Percentiles rank a stretch among this genome's conserved stretches.
These are phyloP conservation scores for Pantala flavescens DNA, from an alignment of 1,140 invertebrate genomes.

Conservation along the genomic window DNA sequence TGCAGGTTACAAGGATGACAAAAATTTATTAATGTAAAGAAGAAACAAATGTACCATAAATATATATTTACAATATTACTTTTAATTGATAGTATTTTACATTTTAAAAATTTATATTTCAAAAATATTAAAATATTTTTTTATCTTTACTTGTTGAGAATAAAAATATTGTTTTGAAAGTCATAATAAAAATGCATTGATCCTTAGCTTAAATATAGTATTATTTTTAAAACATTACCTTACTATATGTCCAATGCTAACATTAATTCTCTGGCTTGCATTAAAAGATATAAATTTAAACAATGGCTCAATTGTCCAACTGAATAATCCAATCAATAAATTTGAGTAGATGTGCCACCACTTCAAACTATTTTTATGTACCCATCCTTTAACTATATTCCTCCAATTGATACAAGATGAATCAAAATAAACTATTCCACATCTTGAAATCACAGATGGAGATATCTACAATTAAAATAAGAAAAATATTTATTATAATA, in stretches of 20 bases:
- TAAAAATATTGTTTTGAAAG: too few relatives aligned
- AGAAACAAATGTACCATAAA: too few relatives aligned
- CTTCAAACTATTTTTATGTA: slow-evolving; percentile 29
- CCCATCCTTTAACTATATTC: slow-evolving; percentile 39
- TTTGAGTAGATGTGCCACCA: slow-evolving; percentile 33
- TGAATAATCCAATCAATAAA: slow-evolving; percentile 36
- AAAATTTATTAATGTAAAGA: too few relatives aligned
- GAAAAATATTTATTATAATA: neutral
- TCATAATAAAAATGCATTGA: too few relatives aligned
- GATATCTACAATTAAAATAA: slow-evolving; percentile 44
- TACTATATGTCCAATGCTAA: neutral
- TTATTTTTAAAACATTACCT: neutral
- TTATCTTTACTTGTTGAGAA: too few relatives aligned
- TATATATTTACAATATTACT: too few relatives aligned
- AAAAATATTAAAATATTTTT: too few relatives aligned
- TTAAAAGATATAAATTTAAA: slow-evolving; percentile 66
- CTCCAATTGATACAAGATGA: slow-evolving; percentile 51
- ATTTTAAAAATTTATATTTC: too few relatives aligned
- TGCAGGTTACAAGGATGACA: slow-evolving; percentile 15
- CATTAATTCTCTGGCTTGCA: slow-evolving; percentile 36
- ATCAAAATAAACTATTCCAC: slow-evolving; percentile 92
- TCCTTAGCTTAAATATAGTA: too few relatives aligned
- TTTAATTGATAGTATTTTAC: too few relatives aligned
- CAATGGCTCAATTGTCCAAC: slow-evolving; percentile 47
- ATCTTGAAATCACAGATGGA: slow-evolving; percentile 86